Evolutionary conservation across 2,113 vertebrate species (phyloP).

Genomic region (Columbina picui): DNA sequence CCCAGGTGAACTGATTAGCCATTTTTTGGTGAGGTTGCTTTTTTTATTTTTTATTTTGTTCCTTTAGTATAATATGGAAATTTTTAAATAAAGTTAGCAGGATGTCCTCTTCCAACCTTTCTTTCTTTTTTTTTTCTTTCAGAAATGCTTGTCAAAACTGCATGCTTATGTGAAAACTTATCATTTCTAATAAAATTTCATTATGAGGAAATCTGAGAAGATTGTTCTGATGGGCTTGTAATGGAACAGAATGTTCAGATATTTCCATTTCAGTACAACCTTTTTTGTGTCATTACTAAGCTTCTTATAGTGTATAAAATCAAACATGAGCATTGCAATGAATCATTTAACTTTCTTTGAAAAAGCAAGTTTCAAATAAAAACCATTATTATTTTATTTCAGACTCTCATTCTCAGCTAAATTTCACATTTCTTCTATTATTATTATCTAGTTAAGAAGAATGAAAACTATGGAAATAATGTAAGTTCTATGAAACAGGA

Average conservation of each 20-base stretch:
- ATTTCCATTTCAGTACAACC: constrained; percentile 10
- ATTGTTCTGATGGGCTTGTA: constrained; percentile 24
- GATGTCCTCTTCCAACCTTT: background rate
- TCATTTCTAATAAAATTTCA: constrained; percentile 36
- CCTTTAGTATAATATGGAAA: background rate
- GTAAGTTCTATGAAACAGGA: background rate
- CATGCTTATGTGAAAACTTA: constrained; percentile 11
- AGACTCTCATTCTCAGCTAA: background rate
- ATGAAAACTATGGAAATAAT: background rate
- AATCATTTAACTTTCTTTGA: background rate
- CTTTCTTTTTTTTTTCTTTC: background rate
- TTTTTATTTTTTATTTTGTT: background rate
- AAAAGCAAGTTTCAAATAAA: constrained; percentile 18
- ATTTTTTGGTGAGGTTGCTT: background rate
- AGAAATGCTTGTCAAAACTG: constrained; percentile 1
- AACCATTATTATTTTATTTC: constrained; percentile 30
- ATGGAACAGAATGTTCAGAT: constrained; percentile 31
- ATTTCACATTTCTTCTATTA: background rate
- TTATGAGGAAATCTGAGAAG: constrained; percentile 1
- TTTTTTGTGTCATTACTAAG: constrained; percentile 15
- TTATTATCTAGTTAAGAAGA: background rate
- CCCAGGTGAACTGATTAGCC: background rate
- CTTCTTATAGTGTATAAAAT: background rate
- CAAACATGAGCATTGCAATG: background rate
- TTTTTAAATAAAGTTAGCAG: background rate